Base-by-base conservation (phyloP, 2,888 invertebrate species). In the Alsophila aescularia region DNA sequence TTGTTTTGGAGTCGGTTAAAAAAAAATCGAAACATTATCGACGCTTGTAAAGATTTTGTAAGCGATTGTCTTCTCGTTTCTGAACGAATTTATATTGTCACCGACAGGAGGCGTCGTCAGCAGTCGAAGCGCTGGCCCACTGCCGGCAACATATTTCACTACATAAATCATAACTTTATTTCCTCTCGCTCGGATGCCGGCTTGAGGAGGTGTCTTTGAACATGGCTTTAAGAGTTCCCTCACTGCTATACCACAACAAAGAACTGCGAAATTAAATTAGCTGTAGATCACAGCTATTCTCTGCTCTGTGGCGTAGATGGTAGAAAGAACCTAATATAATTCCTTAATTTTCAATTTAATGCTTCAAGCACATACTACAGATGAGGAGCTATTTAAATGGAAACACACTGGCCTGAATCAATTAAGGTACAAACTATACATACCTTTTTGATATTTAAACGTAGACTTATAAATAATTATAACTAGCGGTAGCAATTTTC, bases 161-260 rank as follows among this genome's bases (percentile, higher is more conserved):
- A 84, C 84, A 89, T 90, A 90, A 89, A 90, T 90, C 89, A 90
- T 87, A 90, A 89, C 85, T 90, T 90, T 89, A 90, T 90, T 90
- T 89, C 90, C 90, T 89, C 85, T 87, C 85, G 83, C 79, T 88
- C 82, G 78, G 79, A 75, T 75, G 73, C 77, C 73, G 74, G 70
- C 73, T 75, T 64, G 73, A 70, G 75, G 78, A 87, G 86, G 84
- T 88, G 86, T 87, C 90, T 90, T 86, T 85, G 85, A 81, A 87
- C n/a, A 86, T 78, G 79, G 83, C 81, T 86, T 85, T 86, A 86
- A 89, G 85, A 87, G 79, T 83, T 79, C 81, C 77, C 74, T 68
- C 70, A 70, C 67, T 69, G 75, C 75, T 75, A 70, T 72, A 73
- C 84, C 90, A 75, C 87, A 77, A 87, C 89, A 90, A 88, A 89